Base-by-base conservation (phyloP, 2,888 invertebrate genomes). In the Aethes cnicana region DNA sequence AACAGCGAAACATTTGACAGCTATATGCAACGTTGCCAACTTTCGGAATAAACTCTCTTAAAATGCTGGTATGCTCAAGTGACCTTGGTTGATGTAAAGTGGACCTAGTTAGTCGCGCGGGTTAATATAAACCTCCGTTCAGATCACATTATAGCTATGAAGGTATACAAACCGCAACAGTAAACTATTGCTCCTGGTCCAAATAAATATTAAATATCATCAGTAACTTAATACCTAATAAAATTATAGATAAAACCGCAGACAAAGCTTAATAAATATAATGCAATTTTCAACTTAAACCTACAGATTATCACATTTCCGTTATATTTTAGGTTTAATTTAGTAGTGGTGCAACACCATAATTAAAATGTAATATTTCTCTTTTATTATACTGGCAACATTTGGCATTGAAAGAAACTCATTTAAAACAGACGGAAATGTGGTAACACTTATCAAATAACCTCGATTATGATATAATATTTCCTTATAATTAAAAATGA, bases 241-340 rank as follows among this genome's bases (percentile, higher is more conserved):
- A 56, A 47, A 54, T 52, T 54, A 48, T 49, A 9, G 18, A 50
- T 57, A 47, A 55, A 68, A 66, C 55, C 52, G 58, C 61, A 66
- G 63, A 66, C 64, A 62, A 77, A 74, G 72, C 70, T 62, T 73
- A 76, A 72, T 68, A 72, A 74, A 71, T 75, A 61, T 59, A 52
- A 54, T 63, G 62, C 53, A 62, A 60, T 65, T 63, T 69, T 66
- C 58, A 76, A 72, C 74, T 75, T 80, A 78, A 70, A 62, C 41
- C 70, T 76, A 75, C 57, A 52, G 53, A 59, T 61, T 56, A 56
- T 55, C 59, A 74, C 63, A 71, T 69, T 72, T 68, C 76, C 74
- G 69, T 68, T 64, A 56, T 63, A 59, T 48, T 50, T 47, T 48
- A 33, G 21, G 32, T 41, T 46, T 18, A 37, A 53, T 33, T 42